Base-by-base conservation (phyloP, 2,888 invertebrate genomes). In the Drosophila kanekoi region DNA sequence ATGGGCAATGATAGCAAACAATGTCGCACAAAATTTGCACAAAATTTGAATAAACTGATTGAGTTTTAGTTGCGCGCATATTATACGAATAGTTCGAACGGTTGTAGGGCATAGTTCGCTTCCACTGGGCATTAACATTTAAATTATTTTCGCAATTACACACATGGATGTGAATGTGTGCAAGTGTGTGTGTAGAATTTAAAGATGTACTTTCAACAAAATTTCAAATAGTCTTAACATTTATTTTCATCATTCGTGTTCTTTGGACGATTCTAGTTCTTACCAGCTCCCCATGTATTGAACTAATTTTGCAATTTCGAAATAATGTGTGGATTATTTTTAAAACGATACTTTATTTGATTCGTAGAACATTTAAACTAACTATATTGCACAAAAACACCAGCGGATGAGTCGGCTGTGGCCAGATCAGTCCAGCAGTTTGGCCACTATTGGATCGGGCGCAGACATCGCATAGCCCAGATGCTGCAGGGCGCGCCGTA, bases 401-500 rank as follows among this genome's bases (percentile, higher is more conserved):
- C 45, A 23, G 20, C 44, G 5, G 13, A 14, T 10, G 28, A 58
- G 16, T 3, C 40, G 52, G 9, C 11, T 10, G 3, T 2, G 28
- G 3, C 4, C 33, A 6, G 49, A n/a, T 89, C 56, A 84, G 59
- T 89, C 85, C 40, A 89, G 40, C n/a, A 85, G 54, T 35, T 85
- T 87, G 57, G 81, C 66, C 33, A 89, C 67, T 49, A 91, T 64
- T 8, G 95, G 95, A 87, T 95, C 95, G 0, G 96, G 95, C 0
- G 96, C 96, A 58, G 94, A 93, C 90, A 94, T 94, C 1, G 96
- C 96, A 82, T 95, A 96, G 0, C 96, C 97, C 68, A 95, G 92
- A 87, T 95, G 95, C 89, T 96, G 96, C 66, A 98, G 93, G 0
- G 95, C 96, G 11, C 93, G 91, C 90, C 96, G 96, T 78, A 98